Percentiles rank a stretch among this genome's conserved stretches.
Conservation (phyloP, 2,888 invertebrate species). For the Sinopyrophorus schimmeli region DNA sequence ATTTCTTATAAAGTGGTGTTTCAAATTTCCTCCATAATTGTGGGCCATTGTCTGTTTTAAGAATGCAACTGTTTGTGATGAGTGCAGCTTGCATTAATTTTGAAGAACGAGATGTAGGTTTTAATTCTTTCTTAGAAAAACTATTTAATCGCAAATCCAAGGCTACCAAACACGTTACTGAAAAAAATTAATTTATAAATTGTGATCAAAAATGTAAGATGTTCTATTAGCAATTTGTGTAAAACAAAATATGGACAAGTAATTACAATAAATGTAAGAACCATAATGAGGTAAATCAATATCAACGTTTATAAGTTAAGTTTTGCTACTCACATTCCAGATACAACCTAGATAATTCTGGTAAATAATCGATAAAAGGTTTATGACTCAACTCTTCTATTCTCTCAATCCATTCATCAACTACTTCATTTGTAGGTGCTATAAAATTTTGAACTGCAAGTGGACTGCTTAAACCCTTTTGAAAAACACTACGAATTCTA, state of each 20-base stretch:
- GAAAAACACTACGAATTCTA: constrained; percentile 75
- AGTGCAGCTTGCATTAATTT: constrained; percentile 73
- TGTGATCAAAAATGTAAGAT: too few relatives aligned
- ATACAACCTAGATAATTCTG: constrained; percentile 71
- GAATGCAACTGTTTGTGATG: constrained; percentile 70
- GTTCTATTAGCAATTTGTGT: too few relatives aligned
- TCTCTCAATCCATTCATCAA: constrained; percentile 66
- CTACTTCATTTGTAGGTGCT: constrained; percentile 64
- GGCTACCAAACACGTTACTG: constrained; percentile 74
- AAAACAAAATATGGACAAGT: too few relatives aligned
- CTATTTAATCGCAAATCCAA: constrained; percentile 72
- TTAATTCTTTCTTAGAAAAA: constrained; percentile 65
- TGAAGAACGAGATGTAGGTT: constrained; percentile 64
- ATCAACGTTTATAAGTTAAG: too few relatives aligned
- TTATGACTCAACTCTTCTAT: constrained; percentile 51
- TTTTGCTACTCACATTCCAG: constrained; percentile 79
- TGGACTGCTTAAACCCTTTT: constrained; percentile 77
- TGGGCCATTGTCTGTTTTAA: constrained; percentile 70
- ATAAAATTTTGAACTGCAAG: constrained; percentile 70
- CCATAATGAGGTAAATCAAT: too few relatives aligned
- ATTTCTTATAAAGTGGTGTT: constrained; percentile 72
- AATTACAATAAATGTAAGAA: too few relatives aligned
- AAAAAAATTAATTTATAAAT: constrained; percentile 45
- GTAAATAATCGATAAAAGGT: constrained; percentile 64
- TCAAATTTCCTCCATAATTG: constrained; percentile 72